A percentile compares a stretch with the other conserved stretches of the same genome.
These are phyloP conservation scores for Cuniculus paca DNA, from an alignment of 2,797 vertebrate species.

Conservation along the genomic window DNA sequence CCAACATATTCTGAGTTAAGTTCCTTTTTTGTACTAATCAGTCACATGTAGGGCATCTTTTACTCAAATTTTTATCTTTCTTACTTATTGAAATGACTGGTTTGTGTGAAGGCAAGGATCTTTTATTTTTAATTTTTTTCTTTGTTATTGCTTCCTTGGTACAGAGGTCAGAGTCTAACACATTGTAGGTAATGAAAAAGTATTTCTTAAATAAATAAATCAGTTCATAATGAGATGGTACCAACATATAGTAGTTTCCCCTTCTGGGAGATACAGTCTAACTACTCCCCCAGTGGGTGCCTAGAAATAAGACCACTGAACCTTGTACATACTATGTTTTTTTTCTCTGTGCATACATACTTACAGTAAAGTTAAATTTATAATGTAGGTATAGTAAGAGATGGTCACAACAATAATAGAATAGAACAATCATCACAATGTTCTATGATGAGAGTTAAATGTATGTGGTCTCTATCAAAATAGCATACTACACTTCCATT, in stretches of 20 bases:
- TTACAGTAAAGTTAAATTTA: background rate
- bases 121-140: background rate
- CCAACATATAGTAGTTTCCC: background rate
- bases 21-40: background rate
- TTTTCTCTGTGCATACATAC: background rate
- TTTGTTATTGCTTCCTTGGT: background rate
- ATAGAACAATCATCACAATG: background rate
- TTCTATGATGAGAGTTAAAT: background rate
- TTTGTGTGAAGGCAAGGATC: background rate
- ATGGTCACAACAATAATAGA: too few relatives aligned
- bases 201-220: background rate
- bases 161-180: background rate
- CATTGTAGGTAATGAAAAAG: background rate
- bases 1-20: background rate
- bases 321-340: background rate
- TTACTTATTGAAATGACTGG: background rate
- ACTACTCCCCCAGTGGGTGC: background rate
- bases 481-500: too few relatives aligned
- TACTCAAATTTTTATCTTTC: background rate
- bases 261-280: too few relatives aligned
- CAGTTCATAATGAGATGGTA: background rate
- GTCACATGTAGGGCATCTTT: background rate
- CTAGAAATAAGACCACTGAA: background rate
- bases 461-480: background rate
- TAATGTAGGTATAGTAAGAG: background rate